Evolutionary conservation across 1,140 invertebrate species (phyloP), one percentile per base, ranked within the genome.

Genomic region (Pachyrhynchus sulphureomaculatus): DNA sequence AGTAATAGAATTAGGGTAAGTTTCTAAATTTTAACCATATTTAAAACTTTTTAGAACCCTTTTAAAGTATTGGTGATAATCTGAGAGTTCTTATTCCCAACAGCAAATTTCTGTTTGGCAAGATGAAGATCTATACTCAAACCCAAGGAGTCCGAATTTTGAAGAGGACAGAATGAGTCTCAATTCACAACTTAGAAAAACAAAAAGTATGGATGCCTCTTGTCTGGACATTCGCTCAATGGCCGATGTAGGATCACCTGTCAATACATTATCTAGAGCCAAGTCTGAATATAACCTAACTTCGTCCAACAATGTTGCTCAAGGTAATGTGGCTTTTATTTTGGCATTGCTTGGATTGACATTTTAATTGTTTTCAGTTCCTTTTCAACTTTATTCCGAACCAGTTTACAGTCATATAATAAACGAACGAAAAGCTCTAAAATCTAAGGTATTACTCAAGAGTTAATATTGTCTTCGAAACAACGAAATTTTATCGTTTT

Each of bases 231-330:
- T 92, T 63, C 81, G 90, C 41, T 87, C 86, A 12, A 83, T 88
- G 37, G 81, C 77, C n/a, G 83, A 85, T 33, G 79, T 83, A 4
- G 81, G 80, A 34, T 84, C 79, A 20, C 81, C 79, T 18, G 78
- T 80, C 56, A 83, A 78, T 64, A 82, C 81, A 4, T 70, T 92
- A 37, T 88, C 88, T 10, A 83, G 91, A 62, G 91, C 92, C 59
- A 90, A 91, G 77, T 93, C 91, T 12, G 92, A 95, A 72, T 90
- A 88, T 67, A 93, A 93, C 79, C 75, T 94, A 34, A 88, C 90
- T 62, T 81, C 86, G 17, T 86, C 86, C 17, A 53, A 44, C 17
- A 53, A 34, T 44, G 15, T 10, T 37, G 44, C 42, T 47, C 42
- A 57, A 47, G 54, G 52, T 55, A 33, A 21, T 39, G 37, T 52